Percentiles rank a stretch among this genome's conserved stretches.
Conservation (phyloP, 1,140 invertebrate species). For the Hormaphis cornu region DNA sequence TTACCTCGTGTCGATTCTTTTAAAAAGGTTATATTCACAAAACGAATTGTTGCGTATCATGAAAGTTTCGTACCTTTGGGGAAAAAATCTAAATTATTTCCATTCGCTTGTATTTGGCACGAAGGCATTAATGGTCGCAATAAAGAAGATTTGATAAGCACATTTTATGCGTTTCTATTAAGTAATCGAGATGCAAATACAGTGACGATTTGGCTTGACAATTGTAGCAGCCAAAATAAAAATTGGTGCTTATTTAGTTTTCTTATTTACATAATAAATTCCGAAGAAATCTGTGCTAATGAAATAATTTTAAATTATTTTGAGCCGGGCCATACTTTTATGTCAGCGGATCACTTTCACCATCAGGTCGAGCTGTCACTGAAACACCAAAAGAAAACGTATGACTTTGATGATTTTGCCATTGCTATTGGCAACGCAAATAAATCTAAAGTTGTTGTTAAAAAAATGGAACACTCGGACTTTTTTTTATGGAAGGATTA, state of each 20-base stretch:
- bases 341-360: constrained; percentile 26
- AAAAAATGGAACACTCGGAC: background rate
- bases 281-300: no score
- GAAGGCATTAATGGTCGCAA: no score
- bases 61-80: no score
- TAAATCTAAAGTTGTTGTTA: background rate
- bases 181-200: no score
- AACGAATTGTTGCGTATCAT: background rate
- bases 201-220: no score
- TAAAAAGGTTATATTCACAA: constrained; percentile 33
- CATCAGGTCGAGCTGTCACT: constrained; percentile 1
- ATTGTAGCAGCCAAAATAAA: no score
- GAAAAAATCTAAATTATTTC: no score
- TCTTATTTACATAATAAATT: no score
- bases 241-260: no score
- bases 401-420: constrained; percentile 5
- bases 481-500: background rate
- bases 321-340: constrained; percentile 39
- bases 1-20: constrained; percentile 33
- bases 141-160: background rate
- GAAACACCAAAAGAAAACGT: constrained; percentile 7
- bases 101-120: no score
- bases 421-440: background rate
- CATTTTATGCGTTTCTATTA: background rate
- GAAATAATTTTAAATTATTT: constrained; percentile 36